These are phyloP conservation scores for Gnathonemus longibarbis DNA, from an alignment of 2,113 vertebrate species.

Conservation along the genomic window DNA sequence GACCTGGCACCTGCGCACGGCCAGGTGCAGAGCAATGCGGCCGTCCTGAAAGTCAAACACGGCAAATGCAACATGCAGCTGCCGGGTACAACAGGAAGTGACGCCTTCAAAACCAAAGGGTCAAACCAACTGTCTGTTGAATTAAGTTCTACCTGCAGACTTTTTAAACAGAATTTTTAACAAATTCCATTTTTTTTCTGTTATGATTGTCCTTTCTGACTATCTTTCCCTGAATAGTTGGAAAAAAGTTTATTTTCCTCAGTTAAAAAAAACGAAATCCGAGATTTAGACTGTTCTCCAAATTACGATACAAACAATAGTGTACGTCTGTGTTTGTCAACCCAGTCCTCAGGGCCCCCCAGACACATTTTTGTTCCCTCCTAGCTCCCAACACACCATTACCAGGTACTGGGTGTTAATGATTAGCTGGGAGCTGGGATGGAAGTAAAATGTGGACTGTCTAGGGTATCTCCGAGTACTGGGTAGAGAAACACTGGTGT, in stretches of 20 bases:
- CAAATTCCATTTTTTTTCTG: neutral
- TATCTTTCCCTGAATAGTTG: neutral
- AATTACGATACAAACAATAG: neutral
- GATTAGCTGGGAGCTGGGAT: neutral
- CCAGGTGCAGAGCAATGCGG: conserved; percentile 90
- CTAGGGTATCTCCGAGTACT: neutral
- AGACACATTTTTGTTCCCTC: neutral
- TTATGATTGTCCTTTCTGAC: neutral
- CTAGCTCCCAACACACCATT: neutral
- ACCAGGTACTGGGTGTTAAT: neutral
- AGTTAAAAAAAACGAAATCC: neutral
- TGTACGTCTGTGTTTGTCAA: neutral
- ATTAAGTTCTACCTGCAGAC: neutral
- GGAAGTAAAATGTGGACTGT: neutral
- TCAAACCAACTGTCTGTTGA: neutral
- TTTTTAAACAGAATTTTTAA: neutral
- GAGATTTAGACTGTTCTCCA: neutral
- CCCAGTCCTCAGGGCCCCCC: neutral
- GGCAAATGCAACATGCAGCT: neutral
- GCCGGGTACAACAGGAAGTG: neutral
- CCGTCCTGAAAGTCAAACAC: conserved; percentile 70
- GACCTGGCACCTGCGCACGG: conserved; percentile 85
- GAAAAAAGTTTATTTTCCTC: neutral
- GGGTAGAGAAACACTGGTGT: neutral
- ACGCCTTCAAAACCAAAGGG: neutral